Base-by-base conservation (phyloP, 2,113 vertebrate species). In the Triplophysa tibetana region DNA sequence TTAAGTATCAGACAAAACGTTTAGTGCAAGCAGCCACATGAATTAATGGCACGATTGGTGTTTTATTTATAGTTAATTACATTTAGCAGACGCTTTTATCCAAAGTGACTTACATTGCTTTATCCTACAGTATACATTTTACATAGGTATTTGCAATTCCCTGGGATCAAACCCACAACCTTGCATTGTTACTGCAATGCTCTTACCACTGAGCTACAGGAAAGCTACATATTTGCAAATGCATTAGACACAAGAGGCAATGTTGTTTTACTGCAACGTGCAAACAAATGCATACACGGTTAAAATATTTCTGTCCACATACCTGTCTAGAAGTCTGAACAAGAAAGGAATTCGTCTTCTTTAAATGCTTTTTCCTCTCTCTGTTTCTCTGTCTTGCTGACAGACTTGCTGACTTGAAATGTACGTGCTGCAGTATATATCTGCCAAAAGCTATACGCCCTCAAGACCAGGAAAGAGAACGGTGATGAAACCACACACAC, bases 141-240 rank as follows among this genome's bases (percentile, higher is more conserved):
- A n/a, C n/a, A n/a, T n/a, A n/a, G n/a, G n/a, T n/a, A n/a, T n/a
- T n/a, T n/a, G n/a, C n/a, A n/a, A n/a, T n/a, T n/a, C n/a, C n/a
- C n/a, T n/a, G n/a, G n/a, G n/a, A n/a, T n/a, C n/a, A n/a, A n/a
- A n/a, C n/a, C n/a, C n/a, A n/a, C n/a, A n/a, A n/a, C n/a, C n/a
- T n/a, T n/a, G n/a, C n/a, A n/a, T n/a, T n/a, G n/a, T n/a, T n/a
- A n/a, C n/a, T n/a, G n/a, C n/a, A n/a, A n/a, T n/a, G n/a, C n/a
- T n/a, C n/a, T n/a, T n/a, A n/a, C n/a, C n/a, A n/a, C n/a, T n/a
- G n/a, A n/a, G n/a, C n/a, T n/a, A n/a, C n/a, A n/a, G n/a, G n/a
- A n/a, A n/a, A n/a, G n/a, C n/a, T n/a, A n/a, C n/a, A n/a, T n/a
- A 67, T 67, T 67, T 67, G 4, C 9, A 67, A 67, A 45, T 43